Evolutionary conservation across 2,888 invertebrate species (phyloP), one percentile per base, ranked within the genome.

Genomic region (Protophormia terraenovae): DNA sequence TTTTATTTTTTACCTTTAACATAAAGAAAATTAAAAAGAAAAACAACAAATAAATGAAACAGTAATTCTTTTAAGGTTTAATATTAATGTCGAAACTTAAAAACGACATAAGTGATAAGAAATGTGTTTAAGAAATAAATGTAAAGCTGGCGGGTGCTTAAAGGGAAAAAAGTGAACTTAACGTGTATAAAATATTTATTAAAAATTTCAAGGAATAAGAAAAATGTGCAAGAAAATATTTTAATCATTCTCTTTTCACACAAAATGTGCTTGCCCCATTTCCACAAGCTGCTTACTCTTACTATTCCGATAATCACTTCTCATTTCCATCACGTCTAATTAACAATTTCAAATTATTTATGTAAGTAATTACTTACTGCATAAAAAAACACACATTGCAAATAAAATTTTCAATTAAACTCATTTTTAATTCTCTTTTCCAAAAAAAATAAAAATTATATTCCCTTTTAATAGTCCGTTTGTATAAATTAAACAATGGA

Each of bases 1-100:
- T 29, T 71, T 53, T 50, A 58, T 19, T 79, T 47, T 50, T 69
- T 32, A 14, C 35, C 8, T 69, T 60, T 29, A 22, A 41, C 1
- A 27, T 14, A 29, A 58, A 45, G 7, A 1, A 27, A 45, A n/a
- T 16, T 14, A 16, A 32, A 10, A 32, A 32, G 16, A 32, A n/a
- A 24, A 3, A 7, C 1, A 14, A 16, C 10, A 24, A 14, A 1
- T 12, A 10, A 32, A n/a, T n/a, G n/a, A 47, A 24, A 62, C 29
- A 10, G n/a, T 35, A 16, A 38, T 27, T 53, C 1, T 27, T 24
- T 62, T 73, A 47, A 62, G 12, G 22, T 38, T 24, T 2, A 3
- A 10, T 1, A 55, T 62, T 14, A 10, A 10, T 0, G 10, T 14
- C 8, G 35, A 10, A n/a, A 1, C 64, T 66, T 45, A 66, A 66